These are phyloP conservation scores for Excalfactoria chinensis DNA, from an alignment of 2,113 vertebrate genomes.

Conservation along the genomic window DNA sequence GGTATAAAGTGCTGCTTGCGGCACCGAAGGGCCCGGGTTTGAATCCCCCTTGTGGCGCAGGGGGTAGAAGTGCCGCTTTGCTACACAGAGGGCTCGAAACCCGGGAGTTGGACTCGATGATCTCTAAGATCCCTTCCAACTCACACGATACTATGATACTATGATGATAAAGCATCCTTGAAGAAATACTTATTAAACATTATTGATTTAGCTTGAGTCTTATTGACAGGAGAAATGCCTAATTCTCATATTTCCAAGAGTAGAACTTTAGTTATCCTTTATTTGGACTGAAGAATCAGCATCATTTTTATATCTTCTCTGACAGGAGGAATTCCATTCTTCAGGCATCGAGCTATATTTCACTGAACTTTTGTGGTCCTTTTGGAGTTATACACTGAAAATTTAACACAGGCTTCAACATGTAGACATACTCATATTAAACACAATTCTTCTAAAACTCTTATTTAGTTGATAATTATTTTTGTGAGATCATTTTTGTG, in stretches of 20 bases:
- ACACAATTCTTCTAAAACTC: not conserved
- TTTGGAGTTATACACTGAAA: not conserved
- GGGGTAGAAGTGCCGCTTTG: no score
- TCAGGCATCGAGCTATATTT: not conserved
- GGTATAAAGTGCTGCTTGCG: no score
- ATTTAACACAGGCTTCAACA: not conserved
- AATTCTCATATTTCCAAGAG: not conserved
- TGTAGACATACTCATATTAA: not conserved
- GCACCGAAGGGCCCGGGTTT: no score
- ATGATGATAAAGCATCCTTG: not conserved
- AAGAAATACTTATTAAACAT: not conserved
- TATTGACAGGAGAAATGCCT: not conserved
- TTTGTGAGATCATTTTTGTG: not conserved
- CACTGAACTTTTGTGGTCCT: not conserved
- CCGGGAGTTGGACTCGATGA: no score
- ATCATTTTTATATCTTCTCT: not conserved
- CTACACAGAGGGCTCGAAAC: no score
- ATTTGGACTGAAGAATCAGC: not conserved
- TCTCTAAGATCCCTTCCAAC: no score
- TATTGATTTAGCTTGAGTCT: not conserved
- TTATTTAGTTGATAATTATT: not conserved
- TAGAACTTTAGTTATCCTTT: not conserved
- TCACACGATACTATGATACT: no score
- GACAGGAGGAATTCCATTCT: not conserved
- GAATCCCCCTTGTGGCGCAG: no score